Evolutionary conservation across 2,113 vertebrate genomes (phyloP).

Genomic region (Brachirus orientalis): DNA sequence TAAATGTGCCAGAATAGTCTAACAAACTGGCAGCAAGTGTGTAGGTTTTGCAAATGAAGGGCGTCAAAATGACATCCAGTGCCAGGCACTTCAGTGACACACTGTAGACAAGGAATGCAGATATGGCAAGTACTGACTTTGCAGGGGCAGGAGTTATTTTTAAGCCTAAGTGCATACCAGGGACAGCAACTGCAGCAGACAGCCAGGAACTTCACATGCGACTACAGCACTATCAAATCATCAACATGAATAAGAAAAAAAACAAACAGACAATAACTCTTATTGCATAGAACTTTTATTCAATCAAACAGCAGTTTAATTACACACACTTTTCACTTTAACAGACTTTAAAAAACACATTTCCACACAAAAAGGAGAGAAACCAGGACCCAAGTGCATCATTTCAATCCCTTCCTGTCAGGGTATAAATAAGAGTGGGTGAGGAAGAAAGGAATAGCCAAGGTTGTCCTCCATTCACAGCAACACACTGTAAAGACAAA

Average conservation of each 20-base stretch:
- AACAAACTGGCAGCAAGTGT: no score
- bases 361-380: conserved; percentile 19
- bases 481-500: conserved; percentile 55
- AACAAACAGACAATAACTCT: neutral
- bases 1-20: no score
- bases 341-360: conserved; percentile 23
- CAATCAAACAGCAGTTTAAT: conserved; percentile 48
- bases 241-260: neutral
- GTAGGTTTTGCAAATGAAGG: no score
- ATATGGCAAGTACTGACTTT: conserved; percentile 73
- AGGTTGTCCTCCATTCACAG: conserved; percentile 46
- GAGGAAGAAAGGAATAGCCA: conserved; percentile 7
- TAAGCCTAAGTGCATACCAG: conserved; percentile 73
- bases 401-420: conserved; percentile 35
- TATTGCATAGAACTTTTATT: conserved; percentile 83
- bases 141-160: conserved; percentile 76
- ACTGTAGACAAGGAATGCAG: conserved; percentile 64
- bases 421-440: conserved; percentile 68
- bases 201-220: conserved; percentile 16
- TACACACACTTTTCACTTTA: conserved; percentile 35
- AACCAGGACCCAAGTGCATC: conserved; percentile 7
- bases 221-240: neutral
- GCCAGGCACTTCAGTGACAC: conserved; percentile 46
- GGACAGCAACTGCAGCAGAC: conserved; percentile 73
- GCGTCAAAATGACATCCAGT: neutral